phyloP scores from a whole-genome alignment of 2,113 vertebrate genomes.

The Prochilodus magdalenae region DNA sequence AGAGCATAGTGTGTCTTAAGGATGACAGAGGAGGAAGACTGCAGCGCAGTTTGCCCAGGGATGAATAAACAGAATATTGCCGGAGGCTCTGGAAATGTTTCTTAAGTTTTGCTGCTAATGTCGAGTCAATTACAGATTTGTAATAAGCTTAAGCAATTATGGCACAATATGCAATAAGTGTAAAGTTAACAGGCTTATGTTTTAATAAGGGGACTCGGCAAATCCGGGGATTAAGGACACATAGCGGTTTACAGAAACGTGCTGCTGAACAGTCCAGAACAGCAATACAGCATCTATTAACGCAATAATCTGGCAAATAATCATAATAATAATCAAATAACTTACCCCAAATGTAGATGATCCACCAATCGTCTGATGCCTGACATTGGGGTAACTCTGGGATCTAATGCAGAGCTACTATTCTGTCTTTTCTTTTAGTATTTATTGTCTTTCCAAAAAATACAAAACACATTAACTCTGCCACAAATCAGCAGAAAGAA shows the following conservation, averaged over 20 bases:
- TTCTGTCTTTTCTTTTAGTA: no score
- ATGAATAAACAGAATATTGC: neutral
- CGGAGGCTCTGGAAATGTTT: neutral
- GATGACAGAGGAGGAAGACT: neutral
- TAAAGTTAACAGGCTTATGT: conserved; percentile 40
- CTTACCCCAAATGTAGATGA: no score
- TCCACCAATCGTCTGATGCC: no score
- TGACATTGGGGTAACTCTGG: no score
- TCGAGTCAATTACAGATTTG: conserved; percentile 32
- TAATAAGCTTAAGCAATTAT: conserved; percentile 36
- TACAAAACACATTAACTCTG: no score
- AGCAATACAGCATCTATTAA: no score
- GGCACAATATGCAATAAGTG: conserved; percentile 32
- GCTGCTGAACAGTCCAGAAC: conserved; percentile 53
- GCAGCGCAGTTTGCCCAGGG: neutral
- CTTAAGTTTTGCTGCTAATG: neutral
- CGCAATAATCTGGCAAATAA: no score
- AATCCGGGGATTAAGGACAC: conserved; percentile 43
- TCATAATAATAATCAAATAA: no score
- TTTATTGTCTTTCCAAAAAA: no score
- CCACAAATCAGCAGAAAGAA: no score
- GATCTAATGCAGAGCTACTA: no score
- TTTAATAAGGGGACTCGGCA: conserved; percentile 43
- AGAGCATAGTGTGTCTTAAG: neutral
- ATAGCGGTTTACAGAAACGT: conserved; percentile 46